A percentile compares a stretch with the other conserved stretches of the same genome.
Evolutionary conservation across 2,113 vertebrate genomes (phyloP).

Genomic region (Centropus unirufus): DNA sequence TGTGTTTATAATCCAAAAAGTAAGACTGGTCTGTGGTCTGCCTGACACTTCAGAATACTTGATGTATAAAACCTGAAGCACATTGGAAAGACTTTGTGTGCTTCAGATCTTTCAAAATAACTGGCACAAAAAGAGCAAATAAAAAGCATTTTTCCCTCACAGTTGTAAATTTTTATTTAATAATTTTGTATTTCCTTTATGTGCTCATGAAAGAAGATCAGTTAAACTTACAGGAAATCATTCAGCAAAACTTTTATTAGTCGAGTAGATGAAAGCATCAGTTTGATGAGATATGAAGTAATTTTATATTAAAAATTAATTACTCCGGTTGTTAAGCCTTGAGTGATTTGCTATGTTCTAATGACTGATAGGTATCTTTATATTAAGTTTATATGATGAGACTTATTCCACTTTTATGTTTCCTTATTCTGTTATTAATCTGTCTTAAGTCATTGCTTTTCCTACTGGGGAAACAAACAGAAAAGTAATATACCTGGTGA

Average conservation of each 20-base stretch:
- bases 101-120: neutral
- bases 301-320: constrained; percentile 23
- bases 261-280: neutral
- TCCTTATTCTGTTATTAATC: neutral
- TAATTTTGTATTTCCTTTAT: neutral
- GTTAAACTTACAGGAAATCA: neutral
- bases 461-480: neutral
- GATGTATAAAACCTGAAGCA: neutral
- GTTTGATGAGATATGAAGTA: neutral
- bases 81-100: neutral
- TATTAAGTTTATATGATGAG: neutral
- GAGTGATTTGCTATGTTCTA: neutral
- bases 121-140: neutral
- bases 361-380: neutral
- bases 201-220: neutral
- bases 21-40: neutral
- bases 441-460: neutral
- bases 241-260: neutral
- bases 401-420: neutral
- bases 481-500: neutral
- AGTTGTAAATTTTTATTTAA: neutral
- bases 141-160: neutral
- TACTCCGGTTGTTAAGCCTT: neutral
- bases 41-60: neutral
- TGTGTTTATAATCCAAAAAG: neutral